Conservation (phyloP, 2,888 invertebrate species). For the Tortrix viridana region DNA sequence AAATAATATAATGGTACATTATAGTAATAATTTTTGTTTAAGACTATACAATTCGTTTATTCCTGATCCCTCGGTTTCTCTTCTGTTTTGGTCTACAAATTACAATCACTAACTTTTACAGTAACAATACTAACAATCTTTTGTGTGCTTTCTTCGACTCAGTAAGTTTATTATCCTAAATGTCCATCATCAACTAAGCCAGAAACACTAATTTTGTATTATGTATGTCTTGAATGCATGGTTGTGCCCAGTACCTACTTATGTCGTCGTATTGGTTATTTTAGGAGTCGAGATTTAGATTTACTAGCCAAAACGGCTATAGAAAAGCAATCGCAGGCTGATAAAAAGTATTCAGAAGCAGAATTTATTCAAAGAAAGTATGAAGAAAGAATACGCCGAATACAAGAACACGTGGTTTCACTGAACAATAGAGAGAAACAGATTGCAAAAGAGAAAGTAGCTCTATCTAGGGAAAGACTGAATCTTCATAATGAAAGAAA, state of each 20-base stretch:
- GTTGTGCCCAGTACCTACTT: no score
- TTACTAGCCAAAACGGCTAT: conserved; percentile 82
- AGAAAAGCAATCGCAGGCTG: conserved; percentile 84
- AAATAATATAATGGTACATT: conserved; percentile 3
- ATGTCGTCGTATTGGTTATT: conserved; percentile 40
- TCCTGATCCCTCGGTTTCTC: no score
- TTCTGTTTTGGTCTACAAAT: no score
- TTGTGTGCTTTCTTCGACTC: no score
- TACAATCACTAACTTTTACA: no score
- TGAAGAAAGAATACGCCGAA: conserved; percentile 82
- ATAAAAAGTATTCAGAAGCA: conserved; percentile 82
- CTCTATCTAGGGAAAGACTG: conserved; percentile 84
- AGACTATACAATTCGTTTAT: no score
- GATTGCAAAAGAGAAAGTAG: conserved; percentile 85
- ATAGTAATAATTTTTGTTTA: no score
- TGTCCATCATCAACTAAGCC: no score
- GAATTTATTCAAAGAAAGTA: conserved; percentile 81
- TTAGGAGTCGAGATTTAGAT: conserved; percentile 78
- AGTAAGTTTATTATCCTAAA: no score
- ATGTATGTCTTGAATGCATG: no score
- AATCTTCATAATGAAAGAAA: conserved; percentile 81
- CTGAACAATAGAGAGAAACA: conserved; percentile 84
- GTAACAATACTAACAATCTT: no score
- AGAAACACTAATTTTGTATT: neutral
- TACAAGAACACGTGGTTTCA: conserved; percentile 83